Evolutionary conservation across 2,113 vertebrate genomes (phyloP).

Genomic region (Vireo altiloquus): DNA sequence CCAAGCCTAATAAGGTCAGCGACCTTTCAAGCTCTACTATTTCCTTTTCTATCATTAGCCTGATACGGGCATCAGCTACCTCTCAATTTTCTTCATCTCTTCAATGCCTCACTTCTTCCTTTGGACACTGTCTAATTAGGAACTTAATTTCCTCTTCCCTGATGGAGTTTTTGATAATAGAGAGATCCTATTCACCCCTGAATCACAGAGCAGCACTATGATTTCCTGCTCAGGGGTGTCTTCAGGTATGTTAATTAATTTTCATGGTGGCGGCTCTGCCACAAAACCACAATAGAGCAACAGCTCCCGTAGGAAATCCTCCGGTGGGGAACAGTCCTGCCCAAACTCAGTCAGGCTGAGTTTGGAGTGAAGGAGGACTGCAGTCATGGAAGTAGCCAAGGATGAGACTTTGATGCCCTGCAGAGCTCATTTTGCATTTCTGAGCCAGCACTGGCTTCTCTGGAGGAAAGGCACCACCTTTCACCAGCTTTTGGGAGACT

Average conservation of each 20-base stretch:
- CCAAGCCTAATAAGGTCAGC: conserved; percentile 83
- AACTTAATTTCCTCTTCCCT: conserved; percentile 90
- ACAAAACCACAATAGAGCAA: conserved; percentile 19
- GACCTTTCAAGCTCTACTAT: conserved; percentile 83
- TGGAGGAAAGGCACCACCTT: fast-evolving
- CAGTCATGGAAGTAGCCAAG: background rate
- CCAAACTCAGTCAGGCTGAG: background rate
- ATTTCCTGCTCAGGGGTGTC: conserved; percentile 61
- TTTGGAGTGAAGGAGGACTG: background rate
- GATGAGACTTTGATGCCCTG: background rate
- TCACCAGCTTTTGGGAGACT: background rate
- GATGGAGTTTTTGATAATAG: conserved; percentile 80
- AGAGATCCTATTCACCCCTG: conserved; percentile 70
- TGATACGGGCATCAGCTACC: conserved; percentile 75
- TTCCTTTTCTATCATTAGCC: conserved; percentile 92
- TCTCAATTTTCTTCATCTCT: conserved; percentile 75
- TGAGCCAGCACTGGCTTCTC: background rate
- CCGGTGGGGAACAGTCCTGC: background rate
- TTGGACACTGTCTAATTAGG: conserved; percentile 91
- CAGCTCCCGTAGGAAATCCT: background rate
- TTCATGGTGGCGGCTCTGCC: background rate
- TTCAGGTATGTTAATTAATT: conserved; percentile 67
- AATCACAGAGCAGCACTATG: conserved; percentile 59
- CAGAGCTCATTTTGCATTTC: background rate
- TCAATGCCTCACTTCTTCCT: conserved; percentile 84